Evolutionary conservation across 1,140 invertebrate genomes (phyloP), one percentile per base, ranked within the genome.

Genomic region (Microplitis mediator): DNA sequence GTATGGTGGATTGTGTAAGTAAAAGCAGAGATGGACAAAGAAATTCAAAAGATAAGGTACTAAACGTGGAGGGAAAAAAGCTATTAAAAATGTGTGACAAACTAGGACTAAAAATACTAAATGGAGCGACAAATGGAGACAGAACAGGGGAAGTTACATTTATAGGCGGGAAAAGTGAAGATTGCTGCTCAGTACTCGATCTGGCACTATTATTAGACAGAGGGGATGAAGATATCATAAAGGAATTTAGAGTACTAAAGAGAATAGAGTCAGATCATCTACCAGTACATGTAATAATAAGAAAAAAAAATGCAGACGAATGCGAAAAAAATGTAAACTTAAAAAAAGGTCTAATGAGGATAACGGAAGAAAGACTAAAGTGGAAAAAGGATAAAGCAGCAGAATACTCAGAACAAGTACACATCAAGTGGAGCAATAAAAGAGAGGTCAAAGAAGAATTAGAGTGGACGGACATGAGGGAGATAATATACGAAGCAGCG

Each of bases 201-300:
- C 50, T 69, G 2, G 61, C 54, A n/a, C n/a, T 76, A 36, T 36
- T 39, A 3, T 6, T 50, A 36, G 72, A 70, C 13, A 58, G 54
- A 14, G 31, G 23, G 4, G 52, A 36, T 2, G 50, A 66, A 3
- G 36, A 61, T 4, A 54, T 61, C 34, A 62, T 71, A 4, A 60
- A 35, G 16, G 23, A 36, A 16, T 11, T 69, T 4, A 61, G 60
- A 50, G 63, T 72, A 14, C 14, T 60, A 62, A 35, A 6, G n/a
- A 31, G 70, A 68, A 69, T 66, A 14, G 72, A 74, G 13, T 76
- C 75, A 1, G 75, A 76, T 62, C 75, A 76, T 13, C 5, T 76
- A 31, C 75, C 72, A 50, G 5, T 74, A 16, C 11, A 54, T 2
- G 45, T 71, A 13, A 31, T 16, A 63, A 16, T 56, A 3, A 71